phyloP scores from a whole-genome alignment of 1,140 invertebrate genomes.

The Drosophila ercepeae region DNA sequence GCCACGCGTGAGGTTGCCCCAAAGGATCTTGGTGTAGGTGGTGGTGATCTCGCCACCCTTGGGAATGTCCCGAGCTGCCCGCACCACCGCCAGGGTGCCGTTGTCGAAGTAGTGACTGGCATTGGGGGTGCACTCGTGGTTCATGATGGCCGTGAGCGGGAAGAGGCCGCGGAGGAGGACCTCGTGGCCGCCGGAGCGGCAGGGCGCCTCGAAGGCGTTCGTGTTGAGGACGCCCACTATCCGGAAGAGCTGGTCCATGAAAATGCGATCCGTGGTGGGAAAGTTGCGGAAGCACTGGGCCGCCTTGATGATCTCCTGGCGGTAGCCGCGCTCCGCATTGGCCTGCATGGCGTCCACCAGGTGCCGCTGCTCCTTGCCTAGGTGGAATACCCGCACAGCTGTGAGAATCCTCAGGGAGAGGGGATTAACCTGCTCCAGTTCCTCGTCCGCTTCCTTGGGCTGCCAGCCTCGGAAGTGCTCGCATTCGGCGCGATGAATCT shows the following conservation, averaged over 20 bases:
- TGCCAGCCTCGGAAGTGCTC: slow-evolving; percentile 85
- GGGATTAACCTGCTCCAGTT: slow-evolving; percentile 77
- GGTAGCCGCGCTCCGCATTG: slow-evolving; percentile 85
- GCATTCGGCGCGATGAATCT: slow-evolving; percentile 87
- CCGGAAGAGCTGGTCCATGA: slow-evolving; percentile 78
- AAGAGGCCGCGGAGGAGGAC: slow-evolving; percentile 89
- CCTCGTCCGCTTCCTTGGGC: slow-evolving; percentile 81
- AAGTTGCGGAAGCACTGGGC: slow-evolving; percentile 86
- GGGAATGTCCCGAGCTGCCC: slow-evolving; percentile 87
- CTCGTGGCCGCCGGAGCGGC: slow-evolving; percentile 83
- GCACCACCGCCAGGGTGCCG: slow-evolving; percentile 86
- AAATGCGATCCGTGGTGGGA: slow-evolving; percentile 83
- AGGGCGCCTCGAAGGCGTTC: slow-evolving; percentile 89
- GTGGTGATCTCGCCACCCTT: slow-evolving; percentile 89
- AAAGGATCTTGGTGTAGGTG: slow-evolving; percentile 89
- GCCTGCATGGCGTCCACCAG: slow-evolving; percentile 86
- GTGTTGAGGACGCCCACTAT: slow-evolving; percentile 88
- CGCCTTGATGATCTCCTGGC: slow-evolving; percentile 86
- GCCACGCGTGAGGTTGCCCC: slow-evolving; percentile 88
- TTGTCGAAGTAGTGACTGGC: slow-evolving; percentile 88
- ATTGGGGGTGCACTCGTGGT: slow-evolving; percentile 91
- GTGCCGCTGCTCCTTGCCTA: slow-evolving; percentile 85
- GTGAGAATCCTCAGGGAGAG: slow-evolving; percentile 85
- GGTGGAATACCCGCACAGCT: slow-evolving; percentile 86
- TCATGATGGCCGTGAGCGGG: slow-evolving; percentile 89